These are phyloP conservation scores for Tragelaphus imberbis DNA, from an alignment of 2,113 vertebrate species.

Conservation along the genomic window DNA sequence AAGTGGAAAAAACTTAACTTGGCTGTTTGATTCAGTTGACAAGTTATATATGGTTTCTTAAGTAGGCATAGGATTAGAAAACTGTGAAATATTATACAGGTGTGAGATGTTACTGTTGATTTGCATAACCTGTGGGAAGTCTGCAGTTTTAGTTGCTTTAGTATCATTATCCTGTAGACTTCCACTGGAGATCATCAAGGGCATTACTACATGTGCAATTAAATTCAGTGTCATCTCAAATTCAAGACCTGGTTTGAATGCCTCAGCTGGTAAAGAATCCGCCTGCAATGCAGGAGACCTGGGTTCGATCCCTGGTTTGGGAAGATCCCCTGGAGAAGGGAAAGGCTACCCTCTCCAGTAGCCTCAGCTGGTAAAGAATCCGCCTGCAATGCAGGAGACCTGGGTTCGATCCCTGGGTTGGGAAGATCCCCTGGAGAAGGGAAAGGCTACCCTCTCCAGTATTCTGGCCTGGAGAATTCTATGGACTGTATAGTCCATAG, in stretches of 20 bases:
- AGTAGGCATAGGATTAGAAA: neutral
- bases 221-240: neutral
- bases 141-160: neutral
- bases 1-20: neutral
- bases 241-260: neutral
- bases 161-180: neutral
- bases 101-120: neutral
- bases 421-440: too few relatives aligned
- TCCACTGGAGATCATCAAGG: neutral
- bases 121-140: neutral
- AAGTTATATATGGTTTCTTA: neutral
- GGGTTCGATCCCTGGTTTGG: neutral
- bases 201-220: neutral
- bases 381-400: too few relatives aligned
- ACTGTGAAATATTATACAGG: neutral
- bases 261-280: neutral
- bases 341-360: too few relatives aligned
- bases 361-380: too few relatives aligned
- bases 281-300: neutral
- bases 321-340: neutral
- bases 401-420: too few relatives aligned
- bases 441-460: too few relatives aligned
- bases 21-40: neutral
- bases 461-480: too few relatives aligned
- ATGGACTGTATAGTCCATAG: too few relatives aligned